Percentiles rank a stretch among this genome's conserved stretches.
Evolutionary conservation across 2,888 invertebrate species (phyloP).

Genomic region (Plagodis dolabraria): DNA sequence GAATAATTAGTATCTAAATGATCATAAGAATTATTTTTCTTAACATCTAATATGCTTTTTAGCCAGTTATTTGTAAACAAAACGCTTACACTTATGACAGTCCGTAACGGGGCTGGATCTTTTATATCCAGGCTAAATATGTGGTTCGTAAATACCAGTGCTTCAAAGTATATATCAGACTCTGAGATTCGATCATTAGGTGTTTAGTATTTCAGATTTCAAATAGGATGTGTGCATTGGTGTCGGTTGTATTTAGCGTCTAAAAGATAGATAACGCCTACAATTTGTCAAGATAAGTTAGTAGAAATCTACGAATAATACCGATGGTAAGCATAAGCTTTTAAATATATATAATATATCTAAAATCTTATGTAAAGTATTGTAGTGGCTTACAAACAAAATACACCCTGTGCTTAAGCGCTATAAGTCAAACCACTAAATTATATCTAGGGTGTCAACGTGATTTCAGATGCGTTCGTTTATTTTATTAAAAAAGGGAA

Average conservation of each 20-base stretch:
- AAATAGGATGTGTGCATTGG: slow-evolving; percentile 35
- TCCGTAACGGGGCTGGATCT: slow-evolving; percentile 12
- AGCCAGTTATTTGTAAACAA: slow-evolving; percentile 30
- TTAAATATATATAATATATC: slow-evolving; percentile 36
- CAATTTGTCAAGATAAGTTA: slow-evolving; percentile 38
- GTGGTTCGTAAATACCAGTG: slow-evolving; percentile 20
- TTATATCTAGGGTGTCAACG: slow-evolving; percentile 46
- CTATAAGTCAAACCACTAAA: slow-evolving; percentile 52
- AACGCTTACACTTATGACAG: slow-evolving; percentile 28
- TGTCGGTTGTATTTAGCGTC: slow-evolving; percentile 40
- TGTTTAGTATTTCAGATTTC: slow-evolving; percentile 11
- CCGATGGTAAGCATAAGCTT: slow-evolving; percentile 40
- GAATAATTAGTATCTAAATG: slow-evolving; percentile 33
- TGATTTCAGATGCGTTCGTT: slow-evolving; percentile 25
- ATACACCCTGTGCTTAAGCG: slow-evolving; percentile 67
- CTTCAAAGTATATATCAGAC: slow-evolving; percentile 12
- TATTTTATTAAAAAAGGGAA: slow-evolving; percentile 5
- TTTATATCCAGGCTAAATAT: slow-evolving; percentile 13
- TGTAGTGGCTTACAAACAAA: slow-evolving; percentile 51
- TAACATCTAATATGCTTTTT: slow-evolving; percentile 30
- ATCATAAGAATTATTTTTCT: slow-evolving; percentile 40
- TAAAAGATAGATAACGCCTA: slow-evolving; percentile 32
- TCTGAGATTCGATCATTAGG: background rate
- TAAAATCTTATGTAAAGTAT: slow-evolving; percentile 40
- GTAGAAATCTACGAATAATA: slow-evolving; percentile 41